Base-by-base conservation (phyloP, 2,888 invertebrate species). In the Nomada ferruginata region DNA sequence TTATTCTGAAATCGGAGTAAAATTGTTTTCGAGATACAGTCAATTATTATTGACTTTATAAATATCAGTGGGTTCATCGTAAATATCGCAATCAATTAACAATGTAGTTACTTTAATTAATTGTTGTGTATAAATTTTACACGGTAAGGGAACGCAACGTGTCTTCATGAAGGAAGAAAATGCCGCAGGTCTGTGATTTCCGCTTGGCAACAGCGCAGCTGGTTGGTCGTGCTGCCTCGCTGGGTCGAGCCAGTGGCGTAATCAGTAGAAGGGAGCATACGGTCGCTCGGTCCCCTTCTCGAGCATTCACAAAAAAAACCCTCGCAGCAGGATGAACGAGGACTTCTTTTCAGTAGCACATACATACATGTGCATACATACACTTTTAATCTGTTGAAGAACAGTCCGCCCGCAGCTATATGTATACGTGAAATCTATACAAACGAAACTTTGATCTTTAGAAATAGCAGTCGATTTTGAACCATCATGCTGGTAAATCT, bases 121-220 rank as follows among this genome's bases (percentile, higher is more conserved):
- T 55, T 18, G 7, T 70, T 53, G 20, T 71, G 10, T 75, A 13
- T 29, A 13, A 65, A 53, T 26, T 53, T 60, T 66, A 55, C 60
- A 71, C 68, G 80, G 76, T 68, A 76, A 69, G 64, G 64, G 78
- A 79, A 76, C 75, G 66, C 44, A 76, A 71, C 80, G 69, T 71
- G 65, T 76, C 82, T 80, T 82, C 83, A 75, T 87, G 79, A 82
- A 87, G 86, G 86, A 85, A 88, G 88, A 85, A 89, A 87, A 86
- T 84, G 82, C 80, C 74, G 88, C 82, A 85, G 79, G 84, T 86
- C 85, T 82, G 88, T 85, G 87, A 89, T 91, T 92, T 92, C 92
- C 92, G 92, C 92, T 92, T 92, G 91, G 92, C 92, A 92, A 92
- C 92, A 92, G 90, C 90, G 91, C 88, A 85, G 85, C 83, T 86